A percentile compares a stretch with the other conserved stretches of the same genome.
Evolutionary conservation across 2,113 vertebrate genomes (phyloP).

Genomic region (Reinhardtius hippoglossoides): DNA sequence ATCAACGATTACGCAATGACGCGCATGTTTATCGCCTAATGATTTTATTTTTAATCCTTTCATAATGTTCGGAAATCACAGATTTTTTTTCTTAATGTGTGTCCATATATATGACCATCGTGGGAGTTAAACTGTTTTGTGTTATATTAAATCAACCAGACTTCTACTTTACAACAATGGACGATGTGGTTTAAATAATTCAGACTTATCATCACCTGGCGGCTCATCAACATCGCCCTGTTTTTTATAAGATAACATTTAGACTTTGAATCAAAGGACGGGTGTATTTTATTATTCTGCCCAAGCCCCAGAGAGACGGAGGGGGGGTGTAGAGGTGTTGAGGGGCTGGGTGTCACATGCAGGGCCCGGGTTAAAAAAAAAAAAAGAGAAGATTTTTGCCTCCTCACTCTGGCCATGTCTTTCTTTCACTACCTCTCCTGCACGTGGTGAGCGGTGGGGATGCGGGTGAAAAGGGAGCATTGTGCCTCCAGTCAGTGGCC

Average conservation of each 20-base stretch:
- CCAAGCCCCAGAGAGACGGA: conserved; percentile 31
- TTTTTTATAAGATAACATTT: neutral
- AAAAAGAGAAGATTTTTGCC: conserved; percentile 1
- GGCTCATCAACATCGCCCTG: neutral
- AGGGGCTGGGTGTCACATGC: conserved; percentile 20
- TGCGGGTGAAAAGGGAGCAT: conserved; percentile 76
- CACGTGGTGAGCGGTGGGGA: conserved; percentile 74
- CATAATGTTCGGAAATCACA: conserved; percentile 14
- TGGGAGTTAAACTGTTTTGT: neutral
- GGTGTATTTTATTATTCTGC: conserved; percentile 55
- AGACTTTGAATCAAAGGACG: conserved; percentile 16
- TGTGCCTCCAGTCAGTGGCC: conserved; percentile 76
- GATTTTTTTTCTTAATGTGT: conserved; percentile 9
- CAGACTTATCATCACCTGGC: neutral
- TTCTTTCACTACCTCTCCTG: conserved; percentile 63
- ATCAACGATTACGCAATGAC: conserved; percentile 8
- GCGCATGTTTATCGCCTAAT: neutral
- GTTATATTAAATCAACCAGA: neutral
- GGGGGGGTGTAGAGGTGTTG: neutral
- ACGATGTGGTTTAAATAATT: conserved; percentile 5
- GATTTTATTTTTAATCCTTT: conserved; percentile 16
- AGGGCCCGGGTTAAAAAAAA: conserved; percentile 59
- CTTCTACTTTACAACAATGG: neutral
- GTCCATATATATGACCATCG: neutral
- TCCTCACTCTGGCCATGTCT: conserved; percentile 46